Conservation (phyloP, 2,888 invertebrate species). For the Agonopterix heracliana region DNA sequence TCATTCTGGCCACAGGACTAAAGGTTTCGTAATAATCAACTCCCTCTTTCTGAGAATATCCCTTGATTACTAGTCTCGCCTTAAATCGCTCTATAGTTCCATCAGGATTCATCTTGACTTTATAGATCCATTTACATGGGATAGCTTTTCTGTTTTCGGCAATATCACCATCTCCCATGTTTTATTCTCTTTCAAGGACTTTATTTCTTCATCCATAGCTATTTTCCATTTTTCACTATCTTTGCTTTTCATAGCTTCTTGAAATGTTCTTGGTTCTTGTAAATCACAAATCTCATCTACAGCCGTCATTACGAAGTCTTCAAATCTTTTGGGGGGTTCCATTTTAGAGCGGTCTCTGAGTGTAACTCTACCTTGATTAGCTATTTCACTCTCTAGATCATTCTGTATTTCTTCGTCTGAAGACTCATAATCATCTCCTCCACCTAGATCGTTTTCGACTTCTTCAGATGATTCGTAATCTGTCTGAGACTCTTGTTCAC, state of each 20-base stretch:
- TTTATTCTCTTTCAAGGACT: too few relatives aligned
- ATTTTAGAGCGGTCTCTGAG: neutral
- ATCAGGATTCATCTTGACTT: constrained; percentile 19
- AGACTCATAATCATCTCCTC: too few relatives aligned
- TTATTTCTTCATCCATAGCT: too few relatives aligned
- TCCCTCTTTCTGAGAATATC: constrained; percentile 9
- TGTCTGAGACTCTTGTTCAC: neutral
- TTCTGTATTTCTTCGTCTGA: too few relatives aligned
- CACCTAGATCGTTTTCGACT: neutral
- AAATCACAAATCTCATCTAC: too few relatives aligned
- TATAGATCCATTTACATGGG: too few relatives aligned
- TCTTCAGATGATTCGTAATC: neutral
- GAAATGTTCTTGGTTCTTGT: too few relatives aligned
- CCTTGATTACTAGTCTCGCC: constrained; percentile 15
- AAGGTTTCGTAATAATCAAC: constrained; percentile 12
- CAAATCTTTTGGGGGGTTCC: constrained; percentile 8
- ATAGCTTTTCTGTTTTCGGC: constrained; percentile 16
- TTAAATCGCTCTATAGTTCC: constrained; percentile 17
- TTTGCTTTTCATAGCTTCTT: too few relatives aligned
- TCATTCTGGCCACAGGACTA: constrained; percentile 11
- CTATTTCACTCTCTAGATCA: too few relatives aligned
- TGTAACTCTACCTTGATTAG: too few relatives aligned
- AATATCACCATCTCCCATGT: constrained; percentile 14
- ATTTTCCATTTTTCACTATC: too few relatives aligned
- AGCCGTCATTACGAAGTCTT: neutral